Base-by-base conservation (phyloP, 2,113 vertebrate genomes). In the Nyctibius bracteatus region DNA sequence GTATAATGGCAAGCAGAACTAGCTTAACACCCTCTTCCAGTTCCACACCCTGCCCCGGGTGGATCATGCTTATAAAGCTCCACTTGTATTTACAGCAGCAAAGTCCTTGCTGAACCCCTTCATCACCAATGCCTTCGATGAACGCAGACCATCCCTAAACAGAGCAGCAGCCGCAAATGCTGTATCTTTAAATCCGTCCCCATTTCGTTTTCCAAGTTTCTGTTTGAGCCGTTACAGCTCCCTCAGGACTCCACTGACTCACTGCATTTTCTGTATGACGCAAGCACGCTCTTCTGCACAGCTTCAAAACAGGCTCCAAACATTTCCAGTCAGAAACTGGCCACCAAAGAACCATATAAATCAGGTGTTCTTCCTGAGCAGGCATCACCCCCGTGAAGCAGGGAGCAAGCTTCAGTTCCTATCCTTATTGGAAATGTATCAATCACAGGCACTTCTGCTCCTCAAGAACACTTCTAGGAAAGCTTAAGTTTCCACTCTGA, bases 191-290 rank as follows among this genome's bases (percentile, higher is more conserved):
- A 98, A 97, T 96, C 89, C 88, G 24, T 61, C 72, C 89, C 90
- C 52, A 67, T 70, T 91, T 97, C 67, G 2, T 86, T 88, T 77
- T 95, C 97, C 96, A 93, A 96, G 95, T 97, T 97, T 96, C 97
- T 98, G 95, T 98, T 84, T 80, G 84, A 97, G 96, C 95, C 54
- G 80, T 97, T 95, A 94, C 96, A 93, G 96, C 95, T 97, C 98
- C 94, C 98, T 71, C 41, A 97, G 97, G 98, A 97, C 94, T 44
- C 35, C 74, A 51, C 14, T 97, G 97, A 98, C 97, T 98, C 96
- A 97, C 84, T 93, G 97, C 95, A 90, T 97, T 97, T 97, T 97
- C 89, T 67, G 90, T 90, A 96, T 98, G 98, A 98, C 96, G 98
- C 97, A 98, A 98, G 97, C 94, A 86, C 21, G 55, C 96, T 87